phyloP scores from a whole-genome alignment of 1,140 invertebrate genomes.

The Plodia interpunctella region DNA sequence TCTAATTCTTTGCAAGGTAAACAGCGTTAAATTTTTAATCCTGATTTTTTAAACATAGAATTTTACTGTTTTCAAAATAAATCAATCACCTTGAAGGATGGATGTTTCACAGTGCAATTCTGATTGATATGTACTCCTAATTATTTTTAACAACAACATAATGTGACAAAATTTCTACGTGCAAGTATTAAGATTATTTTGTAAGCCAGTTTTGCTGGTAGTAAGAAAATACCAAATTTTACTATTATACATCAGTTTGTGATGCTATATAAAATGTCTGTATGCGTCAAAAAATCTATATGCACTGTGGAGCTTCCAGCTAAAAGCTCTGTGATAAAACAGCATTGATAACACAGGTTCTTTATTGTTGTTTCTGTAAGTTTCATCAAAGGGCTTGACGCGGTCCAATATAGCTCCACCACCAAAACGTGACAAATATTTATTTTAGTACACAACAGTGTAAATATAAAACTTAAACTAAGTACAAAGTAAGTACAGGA shows the following conservation, averaged over 20 bases:
- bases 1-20: slow-evolving; percentile 52
- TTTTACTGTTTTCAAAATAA: background rate
- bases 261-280: too few species aligned
- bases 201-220: too few species aligned
- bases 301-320: background rate
- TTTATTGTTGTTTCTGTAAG: too few species aligned
- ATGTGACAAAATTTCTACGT: too few species aligned
- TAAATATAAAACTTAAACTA: too few species aligned
- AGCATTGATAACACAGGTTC: too few species aligned
- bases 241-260: too few species aligned
- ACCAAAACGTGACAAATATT: background rate
- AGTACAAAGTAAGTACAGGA: too few species aligned
- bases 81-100: background rate
- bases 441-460: background rate
- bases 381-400: background rate
- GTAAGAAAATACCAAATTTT: too few species aligned
- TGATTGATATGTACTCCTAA: too few species aligned
- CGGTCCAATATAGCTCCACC: background rate
- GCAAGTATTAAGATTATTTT: too few species aligned
- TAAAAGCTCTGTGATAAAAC: background rate
- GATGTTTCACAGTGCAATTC: background rate
- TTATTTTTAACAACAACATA: too few species aligned
- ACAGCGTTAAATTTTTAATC: slow-evolving; percentile 15
- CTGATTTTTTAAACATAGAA: background rate
- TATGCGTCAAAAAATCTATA: background rate